Base-by-base conservation (phyloP, 2,113 vertebrate species). In the Columbina picui region DNA sequence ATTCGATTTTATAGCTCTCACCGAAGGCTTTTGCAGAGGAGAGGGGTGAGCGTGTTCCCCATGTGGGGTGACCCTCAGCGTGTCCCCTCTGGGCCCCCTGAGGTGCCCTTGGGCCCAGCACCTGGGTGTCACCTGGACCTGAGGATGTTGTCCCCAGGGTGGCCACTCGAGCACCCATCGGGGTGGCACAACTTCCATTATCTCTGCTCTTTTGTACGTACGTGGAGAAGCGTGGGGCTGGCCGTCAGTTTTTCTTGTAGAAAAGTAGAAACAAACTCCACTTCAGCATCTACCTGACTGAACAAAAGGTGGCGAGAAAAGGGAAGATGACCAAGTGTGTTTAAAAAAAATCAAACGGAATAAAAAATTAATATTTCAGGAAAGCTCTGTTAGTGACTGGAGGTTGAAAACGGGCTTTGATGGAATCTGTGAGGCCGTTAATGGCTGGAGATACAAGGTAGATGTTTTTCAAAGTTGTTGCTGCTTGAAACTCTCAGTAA, bases 81-180 rank as follows among this genome's bases (percentile, higher is more conserved):
- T 1, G 1, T 25, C 32, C 39, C 41, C 25, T 27, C 30, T 47
- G 47, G 47, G 47, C 47, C 20, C 23, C 22, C 43, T n/a, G 55
- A 32, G 36, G 10, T 57, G 47, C 14, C 70, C 14, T 19, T 5
- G 14, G 43, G n/a, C 41, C 30, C 6, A 1, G 75, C 4, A 5
- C 70, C 49, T 3, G 17, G 32, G 23, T 38, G 7, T 55, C 80
- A 49, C 61, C 57, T 12, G 30, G 34, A 19, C 1, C 0, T 9
- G 74, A 41, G 56, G 0, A 1, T 20, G 17, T 26, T 36, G 5
- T 18, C n/a, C 39, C 63, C 14, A 3, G 10, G 14, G 39, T 4
- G 38, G 52, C 18, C 8, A 16, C 74, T 20, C 2, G 2, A 15
- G 70, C 7, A 3, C 50, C 49, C 6, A 0, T 3, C 0, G 0